Evolutionary conservation across 2,113 vertebrate species (phyloP).

Genomic region (Taurulus bubalis): DNA sequence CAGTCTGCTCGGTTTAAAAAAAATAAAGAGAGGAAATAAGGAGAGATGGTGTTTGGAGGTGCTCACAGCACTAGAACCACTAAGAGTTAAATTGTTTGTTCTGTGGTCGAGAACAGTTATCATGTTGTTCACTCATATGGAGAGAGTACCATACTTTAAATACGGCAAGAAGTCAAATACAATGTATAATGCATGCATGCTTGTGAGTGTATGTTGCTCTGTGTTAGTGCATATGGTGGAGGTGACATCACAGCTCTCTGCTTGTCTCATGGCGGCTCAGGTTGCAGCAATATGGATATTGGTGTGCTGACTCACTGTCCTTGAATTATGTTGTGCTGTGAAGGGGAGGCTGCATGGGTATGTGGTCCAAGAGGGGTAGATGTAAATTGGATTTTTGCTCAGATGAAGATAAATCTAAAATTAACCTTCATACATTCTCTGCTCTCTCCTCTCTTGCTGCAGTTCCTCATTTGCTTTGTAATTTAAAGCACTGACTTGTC

Average conservation of each 20-base stretch:
- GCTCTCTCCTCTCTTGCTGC: constrained; percentile 2
- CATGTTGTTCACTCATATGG: constrained; percentile 25
- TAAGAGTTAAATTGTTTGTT: constrained; percentile 24
- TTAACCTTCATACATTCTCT: constrained; percentile 24
- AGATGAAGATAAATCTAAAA: constrained; percentile 60
- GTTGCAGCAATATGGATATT: constrained; percentile 63
- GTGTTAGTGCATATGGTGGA: neutral
- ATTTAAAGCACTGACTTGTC: constrained; percentile 32
- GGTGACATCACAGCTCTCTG: constrained; percentile 56
- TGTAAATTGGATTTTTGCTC: constrained; percentile 68
- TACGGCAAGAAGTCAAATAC: constrained; percentile 3
- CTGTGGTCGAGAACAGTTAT: neutral
- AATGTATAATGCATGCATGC: neutral
- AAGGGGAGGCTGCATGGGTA: constrained; percentile 34
- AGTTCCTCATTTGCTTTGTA: constrained; percentile 39
- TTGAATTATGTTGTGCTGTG: constrained; percentile 63
- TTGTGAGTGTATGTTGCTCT: neutral
- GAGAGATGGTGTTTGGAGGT: constrained; percentile 31
- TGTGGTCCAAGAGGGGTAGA: constrained; percentile 55
- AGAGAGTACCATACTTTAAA: constrained; percentile 1
- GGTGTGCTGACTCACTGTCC: constrained; percentile 67
- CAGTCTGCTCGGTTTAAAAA: constrained; percentile 48
- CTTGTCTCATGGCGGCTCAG: constrained; percentile 54
- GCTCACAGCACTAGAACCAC: neutral
- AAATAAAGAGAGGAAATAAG: constrained; percentile 62